Evolutionary conservation across 2,797 vertebrate species (phyloP), one percentile per base, ranked within the genome.

Genomic region (Crocodylus rhombifer): DNA sequence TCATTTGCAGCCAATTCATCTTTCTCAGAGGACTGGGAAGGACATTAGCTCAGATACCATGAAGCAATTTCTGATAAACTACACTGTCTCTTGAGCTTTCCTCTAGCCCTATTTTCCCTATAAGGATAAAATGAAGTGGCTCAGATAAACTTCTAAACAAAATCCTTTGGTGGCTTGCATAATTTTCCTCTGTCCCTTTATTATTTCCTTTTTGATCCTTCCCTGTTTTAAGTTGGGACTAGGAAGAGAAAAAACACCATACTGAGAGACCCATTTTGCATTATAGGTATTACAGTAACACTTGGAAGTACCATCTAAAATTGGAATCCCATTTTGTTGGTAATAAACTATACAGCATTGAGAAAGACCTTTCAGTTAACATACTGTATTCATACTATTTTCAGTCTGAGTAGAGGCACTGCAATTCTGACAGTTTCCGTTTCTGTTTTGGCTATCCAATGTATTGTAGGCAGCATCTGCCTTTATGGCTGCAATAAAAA

Each of bases 181-280:
- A 28, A 56, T 91, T 91, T 92, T 83, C 67, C 86, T 83, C 80
- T 63, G 13, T 13, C 12, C 21, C 21, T 23, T 12, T 26, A 57
- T 6, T 58, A 82, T 82, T 85, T 90, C 85, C 15, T 92, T 93
- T 86, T n/a, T 80, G 62, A 75, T 56, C 80, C 76, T 95, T 95
- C 96, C 91, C 55, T 82, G 76, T 33, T 61, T 36, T 85, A 64
- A 28, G 64, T 65, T 80, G 84, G 84, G 28, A 56, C 76, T 42
- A 96, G 86, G 92, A 88, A 86, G 55, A 95, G 87, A 95, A 95
- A 88, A n/a, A 87, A 87, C 86, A 87, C 90, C 67, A 51, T 87
- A 87, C 89, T 14, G 65, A 73, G 81, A 65, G n/a, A 16, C 28
- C 64, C 8, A 82, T 42, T 57, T 87, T 36, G 36, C 33, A 10